phyloP scores from a whole-genome alignment of 2,113 vertebrate genomes.

The Glaucidium brasilianum region DNA sequence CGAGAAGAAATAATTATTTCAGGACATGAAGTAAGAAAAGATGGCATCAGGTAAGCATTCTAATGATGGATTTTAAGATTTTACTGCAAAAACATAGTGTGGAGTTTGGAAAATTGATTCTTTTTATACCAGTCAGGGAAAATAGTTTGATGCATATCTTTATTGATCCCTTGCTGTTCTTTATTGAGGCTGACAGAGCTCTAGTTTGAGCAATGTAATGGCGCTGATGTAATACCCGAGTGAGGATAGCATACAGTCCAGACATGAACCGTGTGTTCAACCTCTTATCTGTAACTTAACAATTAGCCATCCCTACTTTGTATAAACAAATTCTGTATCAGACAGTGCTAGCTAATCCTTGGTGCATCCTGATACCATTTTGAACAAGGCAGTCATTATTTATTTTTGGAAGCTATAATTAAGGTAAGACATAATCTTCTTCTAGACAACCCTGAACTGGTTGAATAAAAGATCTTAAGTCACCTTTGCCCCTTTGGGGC shows the following conservation, averaged over 20 bases:
- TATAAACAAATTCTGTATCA: neutral
- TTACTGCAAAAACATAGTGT: neutral
- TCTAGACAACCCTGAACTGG: neutral
- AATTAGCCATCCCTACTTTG: neutral
- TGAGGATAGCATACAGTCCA: neutral
- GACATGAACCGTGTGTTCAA: neutral
- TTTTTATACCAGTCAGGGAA: neutral
- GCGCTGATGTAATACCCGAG: neutral
- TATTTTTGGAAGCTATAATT: neutral
- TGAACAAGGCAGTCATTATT: neutral
- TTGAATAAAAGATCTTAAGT: neutral
- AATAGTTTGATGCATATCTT: neutral
- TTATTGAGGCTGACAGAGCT: neutral
- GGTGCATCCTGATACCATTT: neutral
- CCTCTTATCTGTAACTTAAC: neutral
- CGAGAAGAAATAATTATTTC: slow-evolving; percentile 93
- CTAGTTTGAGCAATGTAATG: neutral
- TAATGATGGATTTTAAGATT: neutral
- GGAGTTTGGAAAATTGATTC: neutral
- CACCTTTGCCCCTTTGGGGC: neutral
- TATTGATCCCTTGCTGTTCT: neutral
- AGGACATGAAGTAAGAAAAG: slow-evolving; percentile 89
- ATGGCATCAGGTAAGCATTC: slow-evolving; percentile 81
- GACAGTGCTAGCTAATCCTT: neutral
- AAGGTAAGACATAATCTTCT: neutral